Conservation (phyloP, 30 jellyfish, hydroid and myxozoan species). For the Turritopsis dohrnii region DNA sequence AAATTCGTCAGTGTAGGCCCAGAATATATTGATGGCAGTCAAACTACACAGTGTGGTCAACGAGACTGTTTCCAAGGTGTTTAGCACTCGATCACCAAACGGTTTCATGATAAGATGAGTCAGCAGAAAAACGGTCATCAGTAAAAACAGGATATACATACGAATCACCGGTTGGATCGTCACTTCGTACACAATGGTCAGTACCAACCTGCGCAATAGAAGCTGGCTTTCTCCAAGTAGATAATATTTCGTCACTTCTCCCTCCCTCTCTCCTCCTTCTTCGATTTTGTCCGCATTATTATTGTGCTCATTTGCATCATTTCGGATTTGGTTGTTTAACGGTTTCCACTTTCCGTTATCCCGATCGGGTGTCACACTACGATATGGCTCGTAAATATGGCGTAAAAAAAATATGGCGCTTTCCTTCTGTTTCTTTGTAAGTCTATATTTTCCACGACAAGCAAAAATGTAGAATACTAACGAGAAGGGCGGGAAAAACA, state of each 20-base stretch:
- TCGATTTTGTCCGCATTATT: not conserved
- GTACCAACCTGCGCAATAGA: conserved; percentile 34
- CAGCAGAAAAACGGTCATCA: conserved; percentile 31
- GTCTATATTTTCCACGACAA: not conserved
- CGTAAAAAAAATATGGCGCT: not conserved
- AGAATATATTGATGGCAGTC: conserved; percentile 3
- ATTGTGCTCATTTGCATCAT: not conserved
- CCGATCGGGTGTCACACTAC: not conserved
- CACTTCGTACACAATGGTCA: not conserved
- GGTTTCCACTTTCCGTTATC: not conserved
- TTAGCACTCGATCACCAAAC: conserved; percentile 31
- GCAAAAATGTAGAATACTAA: not conserved
- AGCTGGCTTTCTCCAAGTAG: conserved; percentile 33
- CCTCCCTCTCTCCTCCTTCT: not conserved
- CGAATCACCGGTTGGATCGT: conserved; percentile 12
- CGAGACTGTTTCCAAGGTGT: conserved; percentile 35
- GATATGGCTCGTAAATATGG: not conserved
- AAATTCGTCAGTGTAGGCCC: not conserved
- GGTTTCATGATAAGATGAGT: conserved; percentile 34
- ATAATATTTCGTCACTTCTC: not conserved
- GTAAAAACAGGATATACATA: conserved; percentile 6
- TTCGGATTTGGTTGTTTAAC: not conserved
- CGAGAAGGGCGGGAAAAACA: conserved; percentile 21
- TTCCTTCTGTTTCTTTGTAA: not conserved
- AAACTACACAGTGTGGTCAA: conserved; percentile 23